Percentiles rank a stretch among this genome's conserved stretches.
These are phyloP conservation scores for Chrysoperla carnea DNA, from an alignment of 1,140 invertebrate genomes.

Conservation along the genomic window DNA sequence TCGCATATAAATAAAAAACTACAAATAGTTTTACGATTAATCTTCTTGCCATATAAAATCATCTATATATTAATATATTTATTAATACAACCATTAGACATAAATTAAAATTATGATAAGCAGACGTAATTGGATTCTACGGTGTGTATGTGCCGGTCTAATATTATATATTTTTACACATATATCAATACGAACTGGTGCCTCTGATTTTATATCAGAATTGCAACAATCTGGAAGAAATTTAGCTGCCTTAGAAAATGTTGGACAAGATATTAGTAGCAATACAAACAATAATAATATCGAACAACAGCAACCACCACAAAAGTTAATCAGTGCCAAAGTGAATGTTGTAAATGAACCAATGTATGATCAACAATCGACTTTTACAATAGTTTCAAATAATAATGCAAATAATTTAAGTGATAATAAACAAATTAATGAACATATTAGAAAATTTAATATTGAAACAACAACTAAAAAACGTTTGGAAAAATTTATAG, in stretches of 20 bases:
- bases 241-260: slow-evolving; percentile 15
- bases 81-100: neutral
- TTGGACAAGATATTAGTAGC: neutral
- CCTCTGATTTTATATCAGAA: slow-evolving; percentile 15
- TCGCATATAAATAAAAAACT: too few species aligned
- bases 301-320: neutral
- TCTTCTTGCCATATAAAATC: neutral
- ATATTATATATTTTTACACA: slow-evolving; percentile 15
- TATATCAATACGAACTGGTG: slow-evolving; percentile 12
- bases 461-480: neutral
- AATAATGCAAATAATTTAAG: neutral
- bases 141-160: slow-evolving; percentile 12
- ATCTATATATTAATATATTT: neutral
- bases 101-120: slow-evolving; percentile 14
- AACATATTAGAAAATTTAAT: neutral
- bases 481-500: too few species aligned
- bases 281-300: slow-evolving; percentile 1
- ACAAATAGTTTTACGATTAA: too few species aligned
- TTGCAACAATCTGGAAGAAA: slow-evolving; percentile 17
- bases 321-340: neutral
- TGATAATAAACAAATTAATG: neutral
- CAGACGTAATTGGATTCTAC: slow-evolving; percentile 16
- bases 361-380: neutral
- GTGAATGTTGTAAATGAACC: neutral
- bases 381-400: neutral